Base-by-base conservation (phyloP, 2,797 vertebrate species). In the Macroramphosus scolopax region DNA sequence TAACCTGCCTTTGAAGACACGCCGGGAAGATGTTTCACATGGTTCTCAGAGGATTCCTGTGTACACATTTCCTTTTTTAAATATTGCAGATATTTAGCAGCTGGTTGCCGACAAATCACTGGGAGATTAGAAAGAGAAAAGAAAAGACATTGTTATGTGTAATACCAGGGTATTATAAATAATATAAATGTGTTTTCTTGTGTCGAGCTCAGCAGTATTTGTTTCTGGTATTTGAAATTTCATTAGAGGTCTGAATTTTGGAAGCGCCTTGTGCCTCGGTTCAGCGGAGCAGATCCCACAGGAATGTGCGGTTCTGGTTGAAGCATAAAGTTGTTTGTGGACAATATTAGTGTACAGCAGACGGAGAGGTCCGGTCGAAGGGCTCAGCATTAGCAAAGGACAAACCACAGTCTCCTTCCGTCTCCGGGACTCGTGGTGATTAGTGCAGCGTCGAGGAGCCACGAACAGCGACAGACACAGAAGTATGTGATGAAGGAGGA, bases 1-100 rank as follows among this genome's bases (percentile, higher is more conserved):
- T 86, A 82, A 87, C 80, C 81, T 84, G 80, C 77, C 78, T 88
- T 85, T 85, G 84, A 85, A 80, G 81, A 70, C 62, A 43, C 30
- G 72, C 77, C 77, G 78, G 68, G 75, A 78, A 81, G 78, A 84
- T 55, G 59, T 78, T 71, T 77, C 57, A 67, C 72, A 70, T 55
- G 74, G 69, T 75, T 76, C n/a, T n/a, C 74, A 35, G 59, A 44
- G 56, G 31, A 74, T 78, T 54, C 74, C 57, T 63, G 60, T 51
- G 72, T 61, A 58, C 71, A 75, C 51, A 77, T 79, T 59, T 51
- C n/a, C n/a, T n/a, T n/a, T n/a, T n/a, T n/a, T n/a, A n/a, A n/a
- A n/a, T n/a, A n/a, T n/a, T n/a, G n/a, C n/a, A n/a, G n/a, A n/a
- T 44, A 46, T 62, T 47, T 57, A 14, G 8, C 16, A 50, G 15